Conservation (phyloP, 2,113 vertebrate species). For the Cyanocitta stelleri region DNA sequence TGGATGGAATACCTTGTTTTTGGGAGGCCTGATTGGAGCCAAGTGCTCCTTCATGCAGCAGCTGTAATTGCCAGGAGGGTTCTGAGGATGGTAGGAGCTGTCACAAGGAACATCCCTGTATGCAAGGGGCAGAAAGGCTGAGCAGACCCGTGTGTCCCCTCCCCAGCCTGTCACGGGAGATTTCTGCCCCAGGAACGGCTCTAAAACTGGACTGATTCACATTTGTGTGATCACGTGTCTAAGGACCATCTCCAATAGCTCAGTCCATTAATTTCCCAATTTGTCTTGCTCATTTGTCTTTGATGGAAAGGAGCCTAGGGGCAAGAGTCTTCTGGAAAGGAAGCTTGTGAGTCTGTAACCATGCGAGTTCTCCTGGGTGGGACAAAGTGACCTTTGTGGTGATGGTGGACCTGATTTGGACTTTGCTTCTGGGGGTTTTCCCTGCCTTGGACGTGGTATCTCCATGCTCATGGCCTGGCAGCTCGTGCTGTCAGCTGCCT, state of each 20-base stretch:
- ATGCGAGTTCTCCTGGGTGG: not conserved
- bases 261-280: not conserved
- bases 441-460: not conserved
- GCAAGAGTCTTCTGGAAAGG: not conserved
- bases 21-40: accelerated
- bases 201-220: not conserved
- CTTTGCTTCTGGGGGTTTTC: not conserved
- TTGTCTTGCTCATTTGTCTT: not conserved
- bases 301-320: not conserved
- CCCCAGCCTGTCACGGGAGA: accelerated
- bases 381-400: not conserved
- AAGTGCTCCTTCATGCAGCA: accelerated
- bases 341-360: not conserved
- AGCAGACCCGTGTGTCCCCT: not conserved
- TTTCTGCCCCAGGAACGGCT: not conserved
- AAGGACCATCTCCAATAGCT: not conserved
- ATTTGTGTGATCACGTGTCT: accelerated
- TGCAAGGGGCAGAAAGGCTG: not conserved
- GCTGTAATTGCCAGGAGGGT: not conserved
- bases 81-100: not conserved
- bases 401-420: not conserved
- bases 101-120: not conserved
- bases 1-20: not conserved
- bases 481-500: accelerated
- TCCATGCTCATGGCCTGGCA: accelerated